Evolutionary conservation across 2,797 vertebrate species (phyloP), one percentile per base, ranked within the genome.

Genomic region (Pipistrellus pygmaeus): DNA sequence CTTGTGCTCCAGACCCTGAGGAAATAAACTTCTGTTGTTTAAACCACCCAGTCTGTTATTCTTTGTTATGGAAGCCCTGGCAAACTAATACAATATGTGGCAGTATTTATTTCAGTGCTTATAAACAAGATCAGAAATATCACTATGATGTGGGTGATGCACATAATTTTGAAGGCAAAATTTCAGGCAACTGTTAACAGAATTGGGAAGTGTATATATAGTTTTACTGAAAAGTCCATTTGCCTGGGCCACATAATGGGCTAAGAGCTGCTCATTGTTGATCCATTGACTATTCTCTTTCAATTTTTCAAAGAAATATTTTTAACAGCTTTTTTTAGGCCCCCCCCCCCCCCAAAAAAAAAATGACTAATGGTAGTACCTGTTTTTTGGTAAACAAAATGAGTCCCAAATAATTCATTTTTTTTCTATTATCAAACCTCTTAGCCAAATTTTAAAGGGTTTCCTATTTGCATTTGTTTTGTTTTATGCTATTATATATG

Each of bases 121-220:
- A 80, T 85, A 72, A 72, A 32, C 27, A 62, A 72, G 17, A 23
- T 78, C 46, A 92, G 53, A 81, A 92, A 83, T 69, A 71, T 64
- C 9, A 25, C 10, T 41, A 13, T 76, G 60, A 17, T 30, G 6
- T 53, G 30, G 32, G 15, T 53, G 44, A 62, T 71, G 53, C 3
- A 30, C 8, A 30, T 14, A 66, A 55, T 69, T 80, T n/a, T 89
- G 38, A 92, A 85, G 6, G 38, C 25, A 66, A 84, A 69, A 80
- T 48, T 78, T 73, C 8, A 32, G n/a, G 17, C n/a, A 92, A 68
- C 1, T 44, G 21, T 60, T 69, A 81, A 25, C 60, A 73, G 46
- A 89, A 89, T 85, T 44, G 51, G 10, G 41, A 51, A 85, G 11
- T 68, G 4, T 89, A 66, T 6, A 53, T 88, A 60, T 6, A 53